A percentile compares a stretch with the other conserved stretches of the same genome.
Evolutionary conservation across 1,140 invertebrate species (phyloP).

Genomic region (Tetraneura akinire): DNA sequence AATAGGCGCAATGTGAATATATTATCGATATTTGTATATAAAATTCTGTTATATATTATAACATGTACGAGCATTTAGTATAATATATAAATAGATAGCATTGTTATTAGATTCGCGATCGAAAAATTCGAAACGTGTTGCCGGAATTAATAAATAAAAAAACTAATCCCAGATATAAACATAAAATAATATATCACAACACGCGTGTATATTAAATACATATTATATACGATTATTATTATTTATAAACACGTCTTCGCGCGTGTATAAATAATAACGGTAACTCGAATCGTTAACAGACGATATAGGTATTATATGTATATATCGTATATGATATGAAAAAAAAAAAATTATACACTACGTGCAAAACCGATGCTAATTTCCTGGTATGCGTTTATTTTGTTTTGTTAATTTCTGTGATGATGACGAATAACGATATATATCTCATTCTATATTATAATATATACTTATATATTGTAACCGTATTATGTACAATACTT

Average conservation of each 20-base stretch:
- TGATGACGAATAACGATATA: no score
- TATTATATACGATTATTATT: neutral
- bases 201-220: neutral
- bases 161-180: neutral
- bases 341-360: neutral
- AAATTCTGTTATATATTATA: no score
- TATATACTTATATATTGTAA: no score
- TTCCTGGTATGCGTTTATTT: neutral
- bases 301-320: no score
- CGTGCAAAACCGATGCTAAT: conserved; percentile 11
- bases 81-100: neutral
- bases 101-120: neutral
- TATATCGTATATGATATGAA: no score
- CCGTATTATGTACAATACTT: no score
- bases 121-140: neutral
- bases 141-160: conserved; percentile 28
- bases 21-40: no score
- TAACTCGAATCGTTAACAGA: conserved; percentile 2
- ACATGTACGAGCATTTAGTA: no score
- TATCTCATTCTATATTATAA: no score
- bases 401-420: no score
- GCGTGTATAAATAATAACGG: neutral
- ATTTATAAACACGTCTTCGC: conserved; percentile 8
- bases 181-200: neutral
- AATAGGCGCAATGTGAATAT: no score